Base-by-base conservation (phyloP, 2,888 invertebrate species). In the Leptopterna dolabrata region DNA sequence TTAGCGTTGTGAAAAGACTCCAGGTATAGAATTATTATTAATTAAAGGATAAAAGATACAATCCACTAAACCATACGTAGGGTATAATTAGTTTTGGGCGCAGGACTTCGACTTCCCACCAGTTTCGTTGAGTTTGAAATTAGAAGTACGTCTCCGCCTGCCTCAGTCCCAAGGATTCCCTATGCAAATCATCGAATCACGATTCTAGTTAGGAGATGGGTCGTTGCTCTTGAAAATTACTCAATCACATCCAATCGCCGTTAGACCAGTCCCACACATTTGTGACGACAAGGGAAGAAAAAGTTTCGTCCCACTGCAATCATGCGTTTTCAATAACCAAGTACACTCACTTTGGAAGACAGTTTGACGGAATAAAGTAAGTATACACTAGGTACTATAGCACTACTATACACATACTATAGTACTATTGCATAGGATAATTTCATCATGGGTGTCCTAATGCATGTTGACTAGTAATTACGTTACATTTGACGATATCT, bases 191-290 rank as follows among this genome's bases (percentile, higher is more conserved):
- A 63, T 63, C 19, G 63, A 63, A 63, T 63, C 63, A 63, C 63
- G 63, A 63, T 63, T 63, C 63, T 63, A 63, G 24, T 63, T 63
- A 63, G 63, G 24, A 24, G 63, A 63, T 24, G 63, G 63, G 63
- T 63, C 63, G 63, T 63, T 63, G 63, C 63, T 63, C 63, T 63
- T 63, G 63, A 19, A 63, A 63, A 63, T 63, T 63, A 63, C 63
- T 63, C 63, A 63, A 63, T 63, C 63, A 63, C 63, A 63, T 63
- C 63, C 63, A 63, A 63, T 63, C 63, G 63, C 19, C 63, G 63
- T 27, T 63, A 27, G 24, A 63, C 63, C 24, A 63, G 19, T 63
- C 63, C 63, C 63, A 63, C 63, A 63, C 63, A 24, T 9, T 4
- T 36, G 7, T 36, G 36, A 36, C 36, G 36, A 7, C n/a, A n/a